Percentiles rank a stretch among this genome's conserved stretches.
phyloP scores from a whole-genome alignment of 2,888 invertebrate genomes.

The Nemotelus nigrinus region DNA sequence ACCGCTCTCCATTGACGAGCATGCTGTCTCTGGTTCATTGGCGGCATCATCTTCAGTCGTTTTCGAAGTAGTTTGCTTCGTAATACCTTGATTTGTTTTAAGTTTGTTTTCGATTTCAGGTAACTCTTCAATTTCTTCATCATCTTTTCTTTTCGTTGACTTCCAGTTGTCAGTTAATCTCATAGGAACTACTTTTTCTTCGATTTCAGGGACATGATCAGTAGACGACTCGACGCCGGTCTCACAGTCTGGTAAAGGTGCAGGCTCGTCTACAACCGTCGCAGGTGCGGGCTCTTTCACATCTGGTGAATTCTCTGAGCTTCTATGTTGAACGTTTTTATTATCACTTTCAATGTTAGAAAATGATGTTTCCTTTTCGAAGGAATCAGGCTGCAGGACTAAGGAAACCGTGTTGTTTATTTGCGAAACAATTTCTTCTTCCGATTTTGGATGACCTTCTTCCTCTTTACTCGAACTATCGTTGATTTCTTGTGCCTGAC shows the following conservation, averaged over 20 bases:
- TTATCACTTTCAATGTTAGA: too few species aligned
- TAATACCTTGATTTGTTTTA: not conserved
- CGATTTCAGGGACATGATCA: not conserved
- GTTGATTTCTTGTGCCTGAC: too few species aligned
- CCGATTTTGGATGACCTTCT: too few species aligned
- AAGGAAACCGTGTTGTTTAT: too few species aligned
- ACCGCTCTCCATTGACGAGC: constrained; percentile 11
- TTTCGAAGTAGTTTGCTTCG: not conserved
- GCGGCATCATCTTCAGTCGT: not conserved
- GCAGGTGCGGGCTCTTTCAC: too few species aligned
- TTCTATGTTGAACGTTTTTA: too few species aligned
- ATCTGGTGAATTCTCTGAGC: too few species aligned
- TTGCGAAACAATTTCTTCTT: too few species aligned
- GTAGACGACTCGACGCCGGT: not conserved
- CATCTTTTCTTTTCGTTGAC: constrained; percentile 8
- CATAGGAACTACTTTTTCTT: not conserved
- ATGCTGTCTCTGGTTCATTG: constrained; percentile 15
- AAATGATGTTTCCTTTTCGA: too few species aligned
- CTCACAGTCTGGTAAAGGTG: not conserved
- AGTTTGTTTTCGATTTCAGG: not conserved
- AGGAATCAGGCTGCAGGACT: too few species aligned
- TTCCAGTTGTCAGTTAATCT: constrained; percentile 11
- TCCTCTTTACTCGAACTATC: too few species aligned
- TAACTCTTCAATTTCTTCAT: not conserved
- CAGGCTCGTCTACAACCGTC: too few species aligned